These are phyloP conservation scores for Ochlodes sylvanus DNA, from an alignment of 2,888 invertebrate genomes.

Conservation along the genomic window DNA sequence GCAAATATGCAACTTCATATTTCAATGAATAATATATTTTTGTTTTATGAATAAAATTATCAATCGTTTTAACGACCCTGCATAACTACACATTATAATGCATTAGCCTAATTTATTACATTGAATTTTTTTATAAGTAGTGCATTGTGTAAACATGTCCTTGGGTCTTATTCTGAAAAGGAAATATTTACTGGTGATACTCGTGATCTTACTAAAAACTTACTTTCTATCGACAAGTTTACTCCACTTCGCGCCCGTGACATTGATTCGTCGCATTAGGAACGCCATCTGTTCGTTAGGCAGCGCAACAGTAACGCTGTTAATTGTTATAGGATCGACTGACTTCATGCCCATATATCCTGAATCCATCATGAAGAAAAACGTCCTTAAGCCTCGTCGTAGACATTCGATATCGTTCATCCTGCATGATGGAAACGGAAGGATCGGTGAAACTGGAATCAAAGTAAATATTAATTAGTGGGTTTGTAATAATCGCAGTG, in stretches of 20 bases:
- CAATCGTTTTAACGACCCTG: background rate
- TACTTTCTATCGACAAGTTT: slow-evolving; percentile 69
- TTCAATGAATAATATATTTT: background rate
- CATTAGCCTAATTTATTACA: background rate
- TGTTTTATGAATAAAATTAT: slow-evolving; percentile 3
- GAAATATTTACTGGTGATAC: background rate
- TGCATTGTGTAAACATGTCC: background rate
- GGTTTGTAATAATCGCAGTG: too few relatives aligned
- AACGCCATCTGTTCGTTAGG: slow-evolving; percentile 70
- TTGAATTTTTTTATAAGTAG: background rate
- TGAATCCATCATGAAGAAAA: slow-evolving; percentile 75
- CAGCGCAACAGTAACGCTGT: slow-evolving; percentile 67
- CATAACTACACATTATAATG: background rate
- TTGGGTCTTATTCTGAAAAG: background rate
- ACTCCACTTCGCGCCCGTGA: slow-evolving; percentile 75
- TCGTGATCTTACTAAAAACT: slow-evolving; percentile 26
- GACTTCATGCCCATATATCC: slow-evolving; percentile 69
- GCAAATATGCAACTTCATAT: background rate
- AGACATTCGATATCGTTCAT: slow-evolving; percentile 72
- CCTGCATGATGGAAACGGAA: slow-evolving; percentile 73
- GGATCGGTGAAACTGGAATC: slow-evolving; percentile 50
- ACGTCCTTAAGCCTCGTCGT: slow-evolving; percentile 70
- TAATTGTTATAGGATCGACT: slow-evolving; percentile 66
- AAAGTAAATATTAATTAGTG: background rate
- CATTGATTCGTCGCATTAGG: slow-evolving; percentile 68